phyloP scores from a whole-genome alignment of 2,113 vertebrate species.

The Pipra filicauda region DNA sequence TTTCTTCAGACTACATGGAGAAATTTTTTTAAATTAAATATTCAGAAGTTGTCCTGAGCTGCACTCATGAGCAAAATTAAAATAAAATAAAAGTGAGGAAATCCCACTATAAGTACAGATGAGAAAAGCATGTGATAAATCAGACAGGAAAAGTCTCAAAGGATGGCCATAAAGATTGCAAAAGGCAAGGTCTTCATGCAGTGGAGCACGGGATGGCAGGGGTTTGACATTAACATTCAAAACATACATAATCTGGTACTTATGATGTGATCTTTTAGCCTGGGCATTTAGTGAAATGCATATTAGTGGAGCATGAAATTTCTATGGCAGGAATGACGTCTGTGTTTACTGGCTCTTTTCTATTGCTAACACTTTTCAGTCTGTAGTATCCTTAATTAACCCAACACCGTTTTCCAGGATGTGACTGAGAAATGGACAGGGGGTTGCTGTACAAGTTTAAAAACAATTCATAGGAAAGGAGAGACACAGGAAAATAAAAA shows the following conservation, averaged over 20 bases:
- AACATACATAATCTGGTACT: not conserved
- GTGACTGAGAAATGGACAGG: not conserved
- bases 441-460: not conserved
- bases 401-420: not conserved
- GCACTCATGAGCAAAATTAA: not conserved
- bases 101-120: not conserved
- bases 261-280: not conserved
- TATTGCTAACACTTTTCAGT: not conserved
- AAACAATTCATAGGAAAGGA: not conserved
- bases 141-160: not conserved
- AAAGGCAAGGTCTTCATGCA: not conserved
- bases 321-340: not conserved
- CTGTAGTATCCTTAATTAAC: not conserved
- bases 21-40: not conserved
- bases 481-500: not conserved
- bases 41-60: not conserved
- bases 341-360: not conserved
- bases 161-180: not conserved
- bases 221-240: not conserved
- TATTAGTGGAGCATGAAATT: not conserved
- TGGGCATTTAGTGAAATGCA: not conserved
- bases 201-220: fast-evolving
- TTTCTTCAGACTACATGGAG: not conserved
- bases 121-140: not conserved
- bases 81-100: not conserved